Evolutionary conservation across 1,140 invertebrate species (phyloP).

Genomic region (Lethrus apterus): DNA sequence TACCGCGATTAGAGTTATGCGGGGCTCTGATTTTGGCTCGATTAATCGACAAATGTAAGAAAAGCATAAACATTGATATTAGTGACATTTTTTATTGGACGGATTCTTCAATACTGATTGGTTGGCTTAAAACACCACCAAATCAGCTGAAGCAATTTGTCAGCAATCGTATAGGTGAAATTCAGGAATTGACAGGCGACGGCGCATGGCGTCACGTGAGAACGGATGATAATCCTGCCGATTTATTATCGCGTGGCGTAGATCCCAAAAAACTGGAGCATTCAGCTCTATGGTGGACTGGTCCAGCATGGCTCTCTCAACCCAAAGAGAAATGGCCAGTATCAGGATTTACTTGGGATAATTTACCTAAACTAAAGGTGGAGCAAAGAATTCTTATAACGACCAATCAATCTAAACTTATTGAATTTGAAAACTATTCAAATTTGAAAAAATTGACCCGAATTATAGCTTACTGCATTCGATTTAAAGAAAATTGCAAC

Average conservation of each 20-base stretch:
- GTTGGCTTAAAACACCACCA: conserved; percentile 27
- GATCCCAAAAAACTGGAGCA: conserved; percentile 1
- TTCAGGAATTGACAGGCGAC: conserved; percentile 22
- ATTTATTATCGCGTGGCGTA: conserved; percentile 4
- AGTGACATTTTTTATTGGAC: conserved; percentile 19
- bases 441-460: neutral
- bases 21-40: conserved; percentile 29
- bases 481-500: conserved; percentile 5
- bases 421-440: conserved; percentile 4
- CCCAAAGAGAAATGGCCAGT: neutral
- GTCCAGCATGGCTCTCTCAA: neutral
- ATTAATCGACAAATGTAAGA: conserved; percentile 20
- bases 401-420: neutral
- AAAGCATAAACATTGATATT: neutral
- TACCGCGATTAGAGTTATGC: conserved; percentile 34
- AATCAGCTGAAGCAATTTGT: conserved; percentile 37
- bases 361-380: conserved; percentile 5
- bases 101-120: conserved; percentile 25
- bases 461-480: conserved; percentile 1
- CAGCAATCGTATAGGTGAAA: conserved; percentile 35
- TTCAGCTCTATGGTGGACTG: conserved; percentile 2
- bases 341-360: neutral
- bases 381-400: neutral
- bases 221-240: conserved; percentile 7
- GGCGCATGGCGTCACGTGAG: conserved; percentile 28